Evolutionary conservation across 2,113 vertebrate species (phyloP).

Genomic region (Deroptyus accipitrinus): DNA sequence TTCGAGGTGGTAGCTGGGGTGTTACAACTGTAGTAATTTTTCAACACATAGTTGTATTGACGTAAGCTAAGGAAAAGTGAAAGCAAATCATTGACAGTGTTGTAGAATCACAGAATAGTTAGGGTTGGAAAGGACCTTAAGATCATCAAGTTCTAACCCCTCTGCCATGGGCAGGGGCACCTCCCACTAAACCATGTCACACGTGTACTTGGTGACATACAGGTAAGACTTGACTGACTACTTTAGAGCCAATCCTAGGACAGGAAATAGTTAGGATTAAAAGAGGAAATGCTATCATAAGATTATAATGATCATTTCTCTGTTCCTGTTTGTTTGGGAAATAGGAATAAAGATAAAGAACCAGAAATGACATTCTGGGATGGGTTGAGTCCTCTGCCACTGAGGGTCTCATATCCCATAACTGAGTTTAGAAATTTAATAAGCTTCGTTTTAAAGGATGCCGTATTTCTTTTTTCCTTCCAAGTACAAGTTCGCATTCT

Average conservation of each 20-base stretch:
- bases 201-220: not conserved
- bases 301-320: not conserved
- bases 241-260: not conserved
- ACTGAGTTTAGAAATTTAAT: not conserved
- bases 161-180: too few relatives aligned
- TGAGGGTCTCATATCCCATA: not conserved
- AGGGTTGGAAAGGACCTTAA: too few relatives aligned
- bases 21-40: not conserved
- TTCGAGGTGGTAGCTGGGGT: not conserved
- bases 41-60: not conserved
- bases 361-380: not conserved
- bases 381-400: not conserved
- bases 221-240: not conserved
- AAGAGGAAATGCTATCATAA: not conserved
- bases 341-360: not conserved
- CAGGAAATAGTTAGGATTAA: not conserved
- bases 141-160: too few relatives aligned
- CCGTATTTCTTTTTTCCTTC: not conserved
- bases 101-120: too few relatives aligned
- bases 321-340: not conserved
- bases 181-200: too few relatives aligned
- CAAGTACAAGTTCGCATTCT: rapidly evolving
- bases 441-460: not conserved
- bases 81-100: rapidly evolving
- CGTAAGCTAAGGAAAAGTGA: not conserved